Base-by-base conservation (phyloP, 2,888 invertebrate genomes). In the Zaprionus lineosus region DNA sequence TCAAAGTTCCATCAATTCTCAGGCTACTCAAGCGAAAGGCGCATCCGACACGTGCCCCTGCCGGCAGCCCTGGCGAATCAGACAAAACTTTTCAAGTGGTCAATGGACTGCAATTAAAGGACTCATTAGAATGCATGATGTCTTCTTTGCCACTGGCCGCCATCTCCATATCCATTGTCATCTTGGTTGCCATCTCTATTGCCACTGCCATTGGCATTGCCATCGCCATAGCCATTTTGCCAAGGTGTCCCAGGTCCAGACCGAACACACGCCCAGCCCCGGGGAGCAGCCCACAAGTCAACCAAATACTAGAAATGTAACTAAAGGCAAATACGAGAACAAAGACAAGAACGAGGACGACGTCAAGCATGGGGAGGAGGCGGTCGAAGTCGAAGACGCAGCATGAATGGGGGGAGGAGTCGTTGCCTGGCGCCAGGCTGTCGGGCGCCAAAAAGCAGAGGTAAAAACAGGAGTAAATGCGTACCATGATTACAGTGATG, bases 401-500 rank as follows among this genome's bases (percentile, higher is more conserved):
- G 26, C 11, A 9, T 12, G 11, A 36, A 26, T 33, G 40, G 7
- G n/a, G 44, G 33, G 12, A 19, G 16, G 34, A 19, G 24, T 19
- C 34, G 40, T 16, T 9, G 21, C 18, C 31, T 70, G 87, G 86
- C 88, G 87, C 87, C 87, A 72, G 86, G 61, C 87, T 76, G 87
- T 47, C 88, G 86, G 88, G 86, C 87, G 87, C 87, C 87, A 87
- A 87, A 85, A 87, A 83, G 51, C 88, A 87, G 87, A 88, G 87
- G 87, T 88, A 88, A 88, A 88, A 87, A 86, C 87, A 88, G 87
- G 87, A 87, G 87, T 86, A 79, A 82, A 87, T 87, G 85, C 84
- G 86, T 85, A 86, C 87, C 81, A 88, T 88, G 88, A 88, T 88
- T 88, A 88, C 82, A 83, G 86, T 84, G 88, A 88, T 88, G 87